A percentile compares a stretch with the other conserved stretches of the same genome.
Evolutionary conservation across 2,797 vertebrate species (phyloP).

Genomic region (Oryzias sinensis): DNA sequence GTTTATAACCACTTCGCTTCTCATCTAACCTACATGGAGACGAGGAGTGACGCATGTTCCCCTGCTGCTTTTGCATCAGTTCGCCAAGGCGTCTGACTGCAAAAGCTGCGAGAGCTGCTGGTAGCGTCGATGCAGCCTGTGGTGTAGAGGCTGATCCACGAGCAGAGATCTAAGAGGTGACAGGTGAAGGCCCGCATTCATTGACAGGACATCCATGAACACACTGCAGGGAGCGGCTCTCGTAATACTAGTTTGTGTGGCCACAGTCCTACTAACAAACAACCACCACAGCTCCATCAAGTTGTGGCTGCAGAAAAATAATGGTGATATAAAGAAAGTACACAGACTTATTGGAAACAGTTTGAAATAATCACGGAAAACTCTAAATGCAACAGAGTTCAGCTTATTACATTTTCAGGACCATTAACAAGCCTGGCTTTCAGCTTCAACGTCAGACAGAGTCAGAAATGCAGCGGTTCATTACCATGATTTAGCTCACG

Average conservation of each 20-base stretch:
- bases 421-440: too few relatives aligned
- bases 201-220: conserved; percentile 2
- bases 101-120: conserved; percentile 7
- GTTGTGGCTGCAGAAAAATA: neutral
- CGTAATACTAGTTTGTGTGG: neutral
- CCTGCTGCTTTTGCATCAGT: conserved; percentile 6
- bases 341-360: too few relatives aligned
- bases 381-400: too few relatives aligned
- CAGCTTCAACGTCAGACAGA: too few relatives aligned
- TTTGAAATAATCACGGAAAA: too few relatives aligned
- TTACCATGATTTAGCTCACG: too few relatives aligned
- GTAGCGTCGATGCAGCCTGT: conserved; percentile 10
- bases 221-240: conserved; percentile 1
- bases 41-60: conserved; percentile 19
- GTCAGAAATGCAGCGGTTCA: too few relatives aligned
- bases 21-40: conserved; percentile 6
- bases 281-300: neutral
- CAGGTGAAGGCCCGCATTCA: neutral
- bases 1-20: conserved; percentile 12
- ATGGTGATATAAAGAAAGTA: too few relatives aligned
- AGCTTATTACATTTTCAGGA: too few relatives aligned
- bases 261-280: neutral
- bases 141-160: conserved; percentile 14
- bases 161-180: conserved; percentile 3
- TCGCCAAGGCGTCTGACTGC: conserved; percentile 15